phyloP scores from a whole-genome alignment of 2,797 vertebrate species.

The Pelodytes ibericus region DNA sequence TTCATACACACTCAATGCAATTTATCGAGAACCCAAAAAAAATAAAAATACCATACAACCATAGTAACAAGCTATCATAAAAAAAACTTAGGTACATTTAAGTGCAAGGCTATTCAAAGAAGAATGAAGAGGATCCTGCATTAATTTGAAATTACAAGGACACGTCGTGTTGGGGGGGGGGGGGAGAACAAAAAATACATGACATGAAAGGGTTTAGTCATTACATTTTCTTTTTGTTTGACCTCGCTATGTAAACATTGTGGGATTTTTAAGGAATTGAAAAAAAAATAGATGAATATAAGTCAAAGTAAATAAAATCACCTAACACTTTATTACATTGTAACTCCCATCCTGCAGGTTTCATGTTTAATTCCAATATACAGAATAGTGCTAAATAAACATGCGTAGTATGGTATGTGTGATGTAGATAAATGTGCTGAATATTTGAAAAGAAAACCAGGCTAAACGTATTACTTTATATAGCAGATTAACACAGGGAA shows the following conservation, averaged over 20 bases:
- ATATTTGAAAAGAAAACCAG: background rate
- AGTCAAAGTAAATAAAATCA: conserved; percentile 53
- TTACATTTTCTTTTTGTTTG: conserved; percentile 43
- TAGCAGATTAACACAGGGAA: too few relatives aligned
- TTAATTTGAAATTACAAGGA: conserved; percentile 63
- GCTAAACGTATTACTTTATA: too few relatives aligned
- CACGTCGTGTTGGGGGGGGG: conserved; percentile 2
- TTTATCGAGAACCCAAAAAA: conserved; percentile 59
- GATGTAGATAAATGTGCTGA: conserved; percentile 14
- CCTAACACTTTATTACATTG: background rate
- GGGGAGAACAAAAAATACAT: conserved; percentile 32
- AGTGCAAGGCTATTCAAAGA: conserved; percentile 61
- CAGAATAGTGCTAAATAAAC: background rate
- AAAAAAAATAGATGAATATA: conserved; percentile 57
- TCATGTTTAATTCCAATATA: conserved; percentile 50
- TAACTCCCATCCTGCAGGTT: conserved; percentile 60
- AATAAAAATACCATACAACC: conserved; percentile 52
- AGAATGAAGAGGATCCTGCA: conserved; percentile 58
- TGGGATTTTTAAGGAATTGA: conserved; percentile 57
- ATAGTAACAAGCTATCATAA: conserved; percentile 58
- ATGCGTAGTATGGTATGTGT: background rate
- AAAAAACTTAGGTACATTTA: conserved; percentile 55
- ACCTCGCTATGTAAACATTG: conserved; percentile 47
- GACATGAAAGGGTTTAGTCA: conserved; percentile 37
- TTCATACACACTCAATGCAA: conserved; percentile 63